phyloP scores from a whole-genome alignment of 2,797 vertebrate genomes.

The Oreonectes daqikongensis region DNA sequence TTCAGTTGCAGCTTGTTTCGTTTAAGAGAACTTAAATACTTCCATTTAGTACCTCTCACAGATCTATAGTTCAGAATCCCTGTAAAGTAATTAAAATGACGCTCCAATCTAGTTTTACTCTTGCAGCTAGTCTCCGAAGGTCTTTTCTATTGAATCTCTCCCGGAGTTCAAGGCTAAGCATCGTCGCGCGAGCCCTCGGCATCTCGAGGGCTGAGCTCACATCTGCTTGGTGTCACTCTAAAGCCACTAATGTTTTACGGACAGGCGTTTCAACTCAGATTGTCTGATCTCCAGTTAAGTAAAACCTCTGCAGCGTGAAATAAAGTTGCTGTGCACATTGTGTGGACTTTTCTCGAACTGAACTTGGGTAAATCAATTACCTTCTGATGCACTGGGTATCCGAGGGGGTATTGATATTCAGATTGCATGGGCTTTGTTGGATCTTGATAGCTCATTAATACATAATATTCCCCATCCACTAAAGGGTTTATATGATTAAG shows the following conservation, averaged over 20 bases:
- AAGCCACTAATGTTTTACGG: conserved; percentile 57
- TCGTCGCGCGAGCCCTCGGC: conserved; percentile 5
- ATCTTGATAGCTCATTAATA: conserved; percentile 52
- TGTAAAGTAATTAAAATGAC: conserved; percentile 5
- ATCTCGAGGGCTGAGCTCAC: conserved; percentile 13
- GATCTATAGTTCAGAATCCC: neutral
- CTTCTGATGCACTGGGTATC: conserved; percentile 24
- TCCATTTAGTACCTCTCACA: neutral
- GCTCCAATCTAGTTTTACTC: conserved; percentile 1
- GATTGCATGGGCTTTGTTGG: conserved; percentile 29
- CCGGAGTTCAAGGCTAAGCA: neutral
- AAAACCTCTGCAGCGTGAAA: conserved; percentile 60
- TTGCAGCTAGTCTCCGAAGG: conserved; percentile 20
- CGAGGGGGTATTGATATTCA: conserved; percentile 49
- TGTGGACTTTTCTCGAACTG: conserved; percentile 45
- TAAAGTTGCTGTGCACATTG: conserved; percentile 54
- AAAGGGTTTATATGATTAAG: conserved; percentile 45
- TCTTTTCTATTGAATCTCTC: conserved; percentile 19
- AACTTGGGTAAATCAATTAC: conserved; percentile 55
- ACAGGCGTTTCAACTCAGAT: conserved; percentile 58
- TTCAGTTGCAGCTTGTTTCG: neutral
- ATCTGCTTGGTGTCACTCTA: conserved; percentile 43
- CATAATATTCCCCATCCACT: conserved; percentile 39
- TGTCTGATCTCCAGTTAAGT: too few species aligned
- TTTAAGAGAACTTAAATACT: conserved; percentile 8